Percentiles rank a stretch among this genome's conserved stretches.
These are phyloP conservation scores for Rhizoglyphus robini DNA, from an alignment of 1,140 invertebrate species.

Conservation along the genomic window DNA sequence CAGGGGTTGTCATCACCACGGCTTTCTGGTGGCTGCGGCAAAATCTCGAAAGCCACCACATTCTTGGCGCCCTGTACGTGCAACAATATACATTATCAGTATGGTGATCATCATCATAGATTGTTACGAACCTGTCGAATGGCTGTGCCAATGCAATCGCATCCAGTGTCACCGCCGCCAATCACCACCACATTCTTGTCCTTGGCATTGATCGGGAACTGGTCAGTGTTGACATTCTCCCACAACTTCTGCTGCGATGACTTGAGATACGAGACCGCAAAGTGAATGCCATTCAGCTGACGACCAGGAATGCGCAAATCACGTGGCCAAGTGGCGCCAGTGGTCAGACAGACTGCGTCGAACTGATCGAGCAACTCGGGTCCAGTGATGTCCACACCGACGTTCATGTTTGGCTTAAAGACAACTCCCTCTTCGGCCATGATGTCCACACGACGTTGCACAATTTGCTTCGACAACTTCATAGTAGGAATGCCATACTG, in stretches of 20 bases:
- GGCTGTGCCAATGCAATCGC: conserved; percentile 96
- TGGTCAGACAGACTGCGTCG: conserved; percentile 76
- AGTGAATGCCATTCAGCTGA: conserved; percentile 78
- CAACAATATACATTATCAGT: no score
- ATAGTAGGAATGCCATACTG: conserved; percentile 97
- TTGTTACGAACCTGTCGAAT: conserved; percentile 55
- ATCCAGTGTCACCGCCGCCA: conserved; percentile 97
- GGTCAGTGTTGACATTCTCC: conserved; percentile 15
- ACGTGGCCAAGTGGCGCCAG: conserved; percentile 89
- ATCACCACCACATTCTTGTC: conserved; percentile 93
- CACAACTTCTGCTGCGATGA: conserved; percentile 92
- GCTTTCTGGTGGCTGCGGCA: conserved; percentile 69
- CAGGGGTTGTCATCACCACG: conserved; percentile 83
- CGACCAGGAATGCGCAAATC: conserved; percentile 60
- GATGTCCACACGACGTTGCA: conserved; percentile 72
- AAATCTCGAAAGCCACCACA: conserved; percentile 92
- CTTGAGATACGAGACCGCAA: conserved; percentile 94
- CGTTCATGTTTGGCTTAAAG: conserved; percentile 76
- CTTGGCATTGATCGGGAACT: conserved; percentile 52
- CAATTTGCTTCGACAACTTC: conserved; percentile 75
- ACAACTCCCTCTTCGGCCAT: conserved; percentile 76
- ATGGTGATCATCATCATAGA: neutral
- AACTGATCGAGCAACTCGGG: conserved; percentile 54
- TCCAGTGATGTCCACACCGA: conserved; percentile 77
- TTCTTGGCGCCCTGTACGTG: conserved; percentile 64